These are phyloP conservation scores for Oxytorus armatus DNA, from an alignment of 2,888 invertebrate genomes.

Conservation along the genomic window DNA sequence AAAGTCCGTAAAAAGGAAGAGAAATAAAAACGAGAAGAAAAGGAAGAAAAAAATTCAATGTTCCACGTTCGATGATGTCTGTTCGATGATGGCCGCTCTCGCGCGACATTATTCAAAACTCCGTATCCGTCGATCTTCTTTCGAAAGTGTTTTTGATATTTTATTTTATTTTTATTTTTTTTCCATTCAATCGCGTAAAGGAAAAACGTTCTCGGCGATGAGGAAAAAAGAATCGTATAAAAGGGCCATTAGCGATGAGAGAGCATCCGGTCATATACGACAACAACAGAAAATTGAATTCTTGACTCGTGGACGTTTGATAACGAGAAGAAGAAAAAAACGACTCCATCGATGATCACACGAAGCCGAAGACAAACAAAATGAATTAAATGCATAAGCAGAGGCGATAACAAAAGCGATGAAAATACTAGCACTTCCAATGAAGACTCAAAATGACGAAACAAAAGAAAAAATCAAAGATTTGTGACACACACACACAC, in stretches of 20 bases:
- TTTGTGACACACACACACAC: slow-evolving; percentile 47
- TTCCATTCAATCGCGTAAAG: slow-evolving; percentile 15
- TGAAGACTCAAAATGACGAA: slow-evolving; percentile 41
- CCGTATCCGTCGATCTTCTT: slow-evolving; percentile 63
- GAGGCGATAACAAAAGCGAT: slow-evolving; percentile 9
- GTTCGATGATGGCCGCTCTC: neutral
- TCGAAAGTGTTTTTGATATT: slow-evolving; percentile 29
- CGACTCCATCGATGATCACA: too few species aligned
- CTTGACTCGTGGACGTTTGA: too few species aligned
- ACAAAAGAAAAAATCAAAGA: slow-evolving; percentile 35
- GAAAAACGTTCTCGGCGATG: slow-evolving; percentile 14
- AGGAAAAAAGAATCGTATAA: slow-evolving; percentile 18
- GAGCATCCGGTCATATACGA: too few species aligned
- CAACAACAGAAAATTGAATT: too few species aligned
- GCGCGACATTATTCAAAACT: slow-evolving; percentile 50
- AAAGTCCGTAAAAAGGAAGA: slow-evolving; percentile 29
- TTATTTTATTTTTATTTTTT: slow-evolving; percentile 17
- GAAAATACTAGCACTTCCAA: slow-evolving; percentile 59
- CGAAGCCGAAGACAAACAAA: slow-evolving; percentile 36
- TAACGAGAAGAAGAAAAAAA: slow-evolving; percentile 35
- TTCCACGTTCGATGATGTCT: slow-evolving; percentile 61
- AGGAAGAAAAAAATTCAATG: slow-evolving; percentile 49
- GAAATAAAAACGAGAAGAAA: slow-evolving; percentile 31
- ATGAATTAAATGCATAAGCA: too few species aligned
- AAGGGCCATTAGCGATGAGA: slow-evolving; percentile 15